Evolutionary conservation across 1,140 invertebrate species (phyloP).

Genomic region (Physella acuta): DNA sequence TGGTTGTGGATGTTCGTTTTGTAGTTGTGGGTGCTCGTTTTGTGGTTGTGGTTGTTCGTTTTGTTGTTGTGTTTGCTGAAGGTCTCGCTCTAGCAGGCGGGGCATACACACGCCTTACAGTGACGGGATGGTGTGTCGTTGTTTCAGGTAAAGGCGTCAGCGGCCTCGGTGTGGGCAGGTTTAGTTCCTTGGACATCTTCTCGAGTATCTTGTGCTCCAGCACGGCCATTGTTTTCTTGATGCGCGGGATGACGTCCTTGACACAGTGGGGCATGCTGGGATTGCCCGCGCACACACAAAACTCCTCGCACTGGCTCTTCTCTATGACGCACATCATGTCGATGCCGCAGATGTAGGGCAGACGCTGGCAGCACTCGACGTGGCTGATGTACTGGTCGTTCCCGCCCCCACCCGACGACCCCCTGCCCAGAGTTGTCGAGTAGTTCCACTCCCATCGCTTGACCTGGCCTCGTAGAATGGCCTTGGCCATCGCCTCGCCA

Average conservation of each 20-base stretch:
- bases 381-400: background rate
- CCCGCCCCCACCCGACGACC: background rate
- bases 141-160: too few relatives aligned
- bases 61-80: too few relatives aligned
- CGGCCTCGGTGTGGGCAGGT: background rate
- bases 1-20: background rate
- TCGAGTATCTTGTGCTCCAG: conserved; percentile 16
- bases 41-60: too few relatives aligned
- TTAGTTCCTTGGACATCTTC: conserved; percentile 2
- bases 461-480: conserved; percentile 9
- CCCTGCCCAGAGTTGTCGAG: background rate
- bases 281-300: conserved; percentile 13
- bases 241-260: background rate
- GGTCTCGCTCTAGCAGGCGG: too few relatives aligned
- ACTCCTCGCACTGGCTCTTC: background rate
- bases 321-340: conserved; percentile 18
- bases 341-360: conserved; percentile 19
- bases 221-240: conserved; percentile 1
- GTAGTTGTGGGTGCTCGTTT: too few relatives aligned
- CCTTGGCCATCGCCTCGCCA: conserved; percentile 9
- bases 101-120: too few relatives aligned
- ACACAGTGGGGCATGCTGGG: conserved; percentile 1
- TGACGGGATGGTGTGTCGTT: background rate
- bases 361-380: conserved; percentile 4
- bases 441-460: conserved; percentile 17